A percentile compares a stretch with the other conserved stretches of the same genome.
phyloP scores from a whole-genome alignment of 2,797 vertebrate species.

The Clarias platycephalus region DNA sequence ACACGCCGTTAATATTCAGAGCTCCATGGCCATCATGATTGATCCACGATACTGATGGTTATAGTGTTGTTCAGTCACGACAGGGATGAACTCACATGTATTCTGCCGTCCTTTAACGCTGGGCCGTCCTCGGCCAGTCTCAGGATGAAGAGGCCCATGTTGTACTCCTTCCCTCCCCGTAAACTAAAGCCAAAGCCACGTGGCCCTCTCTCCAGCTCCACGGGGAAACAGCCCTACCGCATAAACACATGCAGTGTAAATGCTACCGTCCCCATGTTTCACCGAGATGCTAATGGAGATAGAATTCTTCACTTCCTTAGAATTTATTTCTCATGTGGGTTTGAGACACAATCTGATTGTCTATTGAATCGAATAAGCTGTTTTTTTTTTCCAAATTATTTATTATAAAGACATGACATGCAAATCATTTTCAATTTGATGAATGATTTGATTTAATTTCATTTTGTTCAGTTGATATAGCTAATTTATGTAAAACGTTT shows the following conservation, averaged over 20 bases:
- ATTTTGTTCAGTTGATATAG: not conserved
- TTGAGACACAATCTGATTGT: not conserved
- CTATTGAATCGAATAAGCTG: not conserved
- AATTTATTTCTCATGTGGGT: not conserved
- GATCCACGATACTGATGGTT: no score
- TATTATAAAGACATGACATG: not conserved
- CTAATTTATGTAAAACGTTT: not conserved
- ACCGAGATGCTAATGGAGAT: not conserved
- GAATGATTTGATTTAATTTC: no score
- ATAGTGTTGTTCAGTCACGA: not conserved
- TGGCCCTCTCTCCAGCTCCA: conserved; percentile 90
- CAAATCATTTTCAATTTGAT: not conserved
- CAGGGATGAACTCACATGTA: conserved; percentile 80
- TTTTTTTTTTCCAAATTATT: not conserved
- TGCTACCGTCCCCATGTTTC: not conserved
- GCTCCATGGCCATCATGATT: not conserved
- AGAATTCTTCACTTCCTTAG: not conserved
- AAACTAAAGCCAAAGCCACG: conserved; percentile 97
- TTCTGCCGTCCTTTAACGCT: conserved; percentile 88
- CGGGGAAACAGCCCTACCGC: conserved; percentile 82
- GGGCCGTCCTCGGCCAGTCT: conserved; percentile 94
- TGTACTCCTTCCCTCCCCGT: conserved; percentile 96
- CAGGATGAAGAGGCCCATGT: conserved; percentile 97
- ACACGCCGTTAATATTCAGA: conserved; percentile 23
- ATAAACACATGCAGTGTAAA: conserved; percentile 16